Evolutionary conservation across 1,140 invertebrate genomes (phyloP).

Genomic region (Drosophila erecta): DNA sequence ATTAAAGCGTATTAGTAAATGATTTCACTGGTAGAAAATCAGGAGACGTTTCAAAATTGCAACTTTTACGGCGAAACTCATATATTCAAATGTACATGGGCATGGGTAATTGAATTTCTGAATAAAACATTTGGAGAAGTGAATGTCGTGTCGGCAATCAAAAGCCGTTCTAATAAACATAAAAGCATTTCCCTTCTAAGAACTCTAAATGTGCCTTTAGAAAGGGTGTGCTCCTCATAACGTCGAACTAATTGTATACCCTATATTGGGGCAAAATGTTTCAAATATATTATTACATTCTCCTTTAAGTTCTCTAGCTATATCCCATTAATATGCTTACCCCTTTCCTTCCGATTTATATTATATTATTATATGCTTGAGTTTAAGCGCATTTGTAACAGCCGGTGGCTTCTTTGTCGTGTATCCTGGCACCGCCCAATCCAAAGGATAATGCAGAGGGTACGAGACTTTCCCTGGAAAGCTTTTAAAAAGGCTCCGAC

Average conservation of each 20-base stretch:
- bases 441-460: conserved; percentile 10
- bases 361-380: conserved; percentile 21
- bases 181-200: conserved; percentile 63
- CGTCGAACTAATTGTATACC: background rate
- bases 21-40: conserved; percentile 43
- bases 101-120: conserved; percentile 42
- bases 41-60: conserved; percentile 46
- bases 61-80: conserved; percentile 41
- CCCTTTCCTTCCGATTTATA: conserved; percentile 8
- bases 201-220: conserved; percentile 13
- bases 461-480: conserved; percentile 31
- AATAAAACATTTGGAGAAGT: conserved; percentile 49
- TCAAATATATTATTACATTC: background rate
- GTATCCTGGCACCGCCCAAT: conserved; percentile 10
- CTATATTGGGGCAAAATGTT: background rate
- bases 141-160: conserved; percentile 69
- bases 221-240: conserved; percentile 6
- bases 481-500: conserved; percentile 53
- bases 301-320: background rate
- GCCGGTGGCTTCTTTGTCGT: conserved; percentile 4
- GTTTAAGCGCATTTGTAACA: conserved; percentile 24
- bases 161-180: conserved; percentile 76
- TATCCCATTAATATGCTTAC: conserved; percentile 3
- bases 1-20: conserved; percentile 76
- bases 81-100: background rate